These are phyloP conservation scores for Ferrisia virgata DNA, from an alignment of 2,888 invertebrate genomes.

Conservation along the genomic window DNA sequence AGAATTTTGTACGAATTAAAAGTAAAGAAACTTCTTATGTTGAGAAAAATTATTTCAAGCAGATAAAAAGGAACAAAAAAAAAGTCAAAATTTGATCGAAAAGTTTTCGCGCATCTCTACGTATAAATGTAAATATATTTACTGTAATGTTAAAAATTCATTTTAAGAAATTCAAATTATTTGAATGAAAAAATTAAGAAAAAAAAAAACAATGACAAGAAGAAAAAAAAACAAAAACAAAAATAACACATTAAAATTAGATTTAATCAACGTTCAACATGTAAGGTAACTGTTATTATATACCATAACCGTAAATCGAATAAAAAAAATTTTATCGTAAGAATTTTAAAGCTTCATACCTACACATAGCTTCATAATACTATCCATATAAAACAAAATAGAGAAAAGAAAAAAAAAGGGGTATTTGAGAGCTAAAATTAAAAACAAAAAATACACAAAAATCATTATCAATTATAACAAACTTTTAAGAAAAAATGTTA, in stretches of 20 bases:
- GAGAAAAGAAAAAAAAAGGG: not conserved
- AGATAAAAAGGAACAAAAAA: not conserved
- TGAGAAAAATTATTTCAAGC: not conserved
- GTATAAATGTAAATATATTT: no score
- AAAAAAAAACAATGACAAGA: slow-evolving; percentile 26
- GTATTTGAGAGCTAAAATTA: slow-evolving; percentile 1
- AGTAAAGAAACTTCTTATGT: not conserved
- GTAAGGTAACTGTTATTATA: slow-evolving; percentile 40
- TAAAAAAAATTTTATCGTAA: slow-evolving; percentile 1
- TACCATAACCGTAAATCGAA: not conserved
- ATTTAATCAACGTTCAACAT: slow-evolving; percentile 31
- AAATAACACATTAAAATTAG: slow-evolving; percentile 37
- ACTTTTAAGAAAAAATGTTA: slow-evolving; percentile 18
- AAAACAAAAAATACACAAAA: not conserved
- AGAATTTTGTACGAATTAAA: not conserved
- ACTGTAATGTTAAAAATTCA: not conserved
- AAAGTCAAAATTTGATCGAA: not conserved
- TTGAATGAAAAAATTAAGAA: slow-evolving; percentile 12
- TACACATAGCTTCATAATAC: not conserved
- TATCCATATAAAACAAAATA: slow-evolving; percentile 16
- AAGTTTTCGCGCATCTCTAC: not conserved
- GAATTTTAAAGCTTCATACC: slow-evolving; percentile 33
- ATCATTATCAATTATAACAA: not conserved
- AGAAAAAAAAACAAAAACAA: slow-evolving; percentile 19
- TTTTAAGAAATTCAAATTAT: slow-evolving; percentile 1